Evolutionary conservation across 2,888 invertebrate genomes (phyloP), one percentile per base, ranked within the genome.

Genomic region (Callimorpha dominula): DNA sequence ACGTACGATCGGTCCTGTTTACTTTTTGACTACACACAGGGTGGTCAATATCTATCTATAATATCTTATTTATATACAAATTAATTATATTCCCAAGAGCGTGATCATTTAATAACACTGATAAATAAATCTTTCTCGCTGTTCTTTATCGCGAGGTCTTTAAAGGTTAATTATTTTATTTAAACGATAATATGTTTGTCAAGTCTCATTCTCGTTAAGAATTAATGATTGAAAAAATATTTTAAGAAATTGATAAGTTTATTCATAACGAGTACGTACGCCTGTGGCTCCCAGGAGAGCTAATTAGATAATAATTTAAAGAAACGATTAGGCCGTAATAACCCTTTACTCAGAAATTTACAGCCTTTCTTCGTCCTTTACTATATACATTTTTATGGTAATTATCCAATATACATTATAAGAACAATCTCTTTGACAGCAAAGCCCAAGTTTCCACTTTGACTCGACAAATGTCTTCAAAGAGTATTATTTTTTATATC

Each of bases 71-170:
- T 70, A 64, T 64, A 50, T 64, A 70, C 17, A 43, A 70, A 70
- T 50, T 52, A 65, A 70, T 70, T 64, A 63, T 40, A 42, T 12
- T 12, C 43, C 20, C 20, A 69, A 31, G 8, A 57, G 40, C 31
- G 40, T 65, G 43, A 70, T 65, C 54, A 57, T 57, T 71, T 17
- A 71, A 43, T 54, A 65, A 70, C 52, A 65, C 52, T 52, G 62
- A 75, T 74, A 74, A 71, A 75, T 15, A 72, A 77, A 77, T 75
- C 31, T 31, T 60, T 60, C 60, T 31, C 12, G 14, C 60, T 75
- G 17, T 31, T 43, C 62, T 68, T 43, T 75, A 74, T 72, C 73
- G 60, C n/a, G 43, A 57, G 74, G 81, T 83, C 74, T 76, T 73
- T 49, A 70, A 73, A 71, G 71, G 77, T 79, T 76, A 79, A 68